phyloP scores from a whole-genome alignment of 2,888 invertebrate genomes.

The Pyrgus malvae region DNA sequence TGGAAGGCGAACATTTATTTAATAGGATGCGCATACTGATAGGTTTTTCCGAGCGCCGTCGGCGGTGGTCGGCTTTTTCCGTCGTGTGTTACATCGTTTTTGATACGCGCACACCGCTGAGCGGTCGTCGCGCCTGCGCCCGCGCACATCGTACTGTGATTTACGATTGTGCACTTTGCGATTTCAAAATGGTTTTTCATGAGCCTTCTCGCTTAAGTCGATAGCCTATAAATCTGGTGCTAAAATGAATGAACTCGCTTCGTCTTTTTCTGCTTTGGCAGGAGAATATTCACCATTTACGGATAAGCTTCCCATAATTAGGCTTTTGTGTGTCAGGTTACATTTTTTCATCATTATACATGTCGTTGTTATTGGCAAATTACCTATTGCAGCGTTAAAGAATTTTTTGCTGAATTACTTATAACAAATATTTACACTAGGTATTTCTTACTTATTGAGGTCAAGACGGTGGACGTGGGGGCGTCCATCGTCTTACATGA shows the following conservation, averaged over 20 bases:
- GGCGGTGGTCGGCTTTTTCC: constrained; percentile 76
- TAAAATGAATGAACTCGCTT: constrained; percentile 71
- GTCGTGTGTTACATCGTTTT: constrained; percentile 64
- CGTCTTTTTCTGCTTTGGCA: constrained; percentile 50
- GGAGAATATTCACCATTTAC: constrained; percentile 17
- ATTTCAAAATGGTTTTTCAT: constrained; percentile 68
- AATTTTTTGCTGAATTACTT: too few species aligned
- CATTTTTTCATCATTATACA: not conserved
- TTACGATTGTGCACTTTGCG: constrained; percentile 67
- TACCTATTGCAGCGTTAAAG: not conserved
- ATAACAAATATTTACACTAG: not conserved
- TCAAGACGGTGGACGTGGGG: too few species aligned
- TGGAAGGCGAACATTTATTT: constrained; percentile 58
- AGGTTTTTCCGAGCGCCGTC: constrained; percentile 64
- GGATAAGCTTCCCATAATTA: constrained; percentile 11
- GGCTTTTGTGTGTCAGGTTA: constrained; percentile 7
- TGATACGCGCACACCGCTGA: constrained; percentile 52
- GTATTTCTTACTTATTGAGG: too few species aligned
- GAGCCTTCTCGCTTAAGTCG: constrained; percentile 59
- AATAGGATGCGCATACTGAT: constrained; percentile 76
- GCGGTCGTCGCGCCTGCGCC: constrained; percentile 36
- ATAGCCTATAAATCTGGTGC: constrained; percentile 75
- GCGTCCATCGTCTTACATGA: too few species aligned
- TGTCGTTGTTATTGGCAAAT: not conserved
- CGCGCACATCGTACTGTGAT: constrained; percentile 56